Percentiles rank a stretch among this genome's conserved stretches.
phyloP scores from a whole-genome alignment of 2,888 invertebrate genomes.

The Lepidocyrtinus sp. region DNA sequence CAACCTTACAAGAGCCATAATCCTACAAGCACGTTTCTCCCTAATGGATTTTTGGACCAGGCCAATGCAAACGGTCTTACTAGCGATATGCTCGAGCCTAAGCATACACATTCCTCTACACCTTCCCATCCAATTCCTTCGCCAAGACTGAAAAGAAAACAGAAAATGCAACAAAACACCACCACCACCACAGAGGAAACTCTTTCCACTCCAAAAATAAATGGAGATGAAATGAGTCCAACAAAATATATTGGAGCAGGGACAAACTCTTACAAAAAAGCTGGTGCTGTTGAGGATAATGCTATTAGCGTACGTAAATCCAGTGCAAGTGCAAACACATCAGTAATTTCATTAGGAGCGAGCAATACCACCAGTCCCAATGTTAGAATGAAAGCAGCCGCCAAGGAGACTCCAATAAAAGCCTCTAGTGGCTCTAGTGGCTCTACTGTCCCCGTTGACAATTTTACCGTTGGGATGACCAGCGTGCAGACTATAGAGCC shows the following conservation, averaged over 20 bases:
- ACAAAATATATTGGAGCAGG: conserved; percentile 57
- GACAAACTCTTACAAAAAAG: conserved; percentile 50
- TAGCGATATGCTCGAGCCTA: conserved; percentile 40
- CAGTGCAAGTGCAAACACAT: conserved; percentile 55
- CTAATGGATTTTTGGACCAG: conserved; percentile 57
- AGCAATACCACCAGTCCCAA: conserved; percentile 31
- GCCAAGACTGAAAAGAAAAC: conserved; percentile 64
- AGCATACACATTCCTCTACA: conserved; percentile 46
- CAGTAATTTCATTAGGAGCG: conserved; percentile 52
- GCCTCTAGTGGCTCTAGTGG: conserved; percentile 7
- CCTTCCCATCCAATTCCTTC: conserved; percentile 59
- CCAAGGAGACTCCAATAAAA: conserved; percentile 57
- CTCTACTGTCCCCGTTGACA: not conserved
- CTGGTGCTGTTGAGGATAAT: not conserved
- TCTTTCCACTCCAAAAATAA: conserved; percentile 66
- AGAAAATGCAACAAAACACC: conserved; percentile 34
- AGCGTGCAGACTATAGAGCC: too few relatives aligned
- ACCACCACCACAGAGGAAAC: conserved; percentile 16
- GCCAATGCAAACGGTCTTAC: conserved; percentile 38
- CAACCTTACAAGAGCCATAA: conserved; percentile 48
- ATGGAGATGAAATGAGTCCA: conserved; percentile 65
- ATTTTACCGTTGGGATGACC: conserved; percentile 38
- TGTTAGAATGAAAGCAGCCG: conserved; percentile 33
- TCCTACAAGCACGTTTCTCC: conserved; percentile 41
- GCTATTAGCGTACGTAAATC: conserved; percentile 28